phyloP scores from a whole-genome alignment of 2,888 invertebrate genomes.

The Bombylius discolor region DNA sequence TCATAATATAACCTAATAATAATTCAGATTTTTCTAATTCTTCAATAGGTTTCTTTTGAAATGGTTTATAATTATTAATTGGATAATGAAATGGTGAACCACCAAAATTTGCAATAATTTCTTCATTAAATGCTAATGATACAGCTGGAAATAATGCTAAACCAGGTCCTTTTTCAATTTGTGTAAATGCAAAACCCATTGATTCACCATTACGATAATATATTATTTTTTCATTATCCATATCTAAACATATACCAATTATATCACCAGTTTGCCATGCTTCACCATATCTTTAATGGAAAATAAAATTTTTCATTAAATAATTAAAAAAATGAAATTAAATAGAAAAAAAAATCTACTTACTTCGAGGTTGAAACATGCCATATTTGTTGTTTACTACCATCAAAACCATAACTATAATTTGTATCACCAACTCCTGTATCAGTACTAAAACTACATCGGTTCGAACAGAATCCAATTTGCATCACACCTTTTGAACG shows the following conservation, averaged over 20 bases:
- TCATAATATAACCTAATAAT: conserved; percentile 28
- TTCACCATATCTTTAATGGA: conserved; percentile 49
- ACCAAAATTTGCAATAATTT: conserved; percentile 68
- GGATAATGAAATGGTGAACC: conserved; percentile 53
- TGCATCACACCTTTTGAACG: conserved; percentile 81
- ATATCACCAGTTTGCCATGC: conserved; percentile 74
- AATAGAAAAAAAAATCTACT: conserved; percentile 3
- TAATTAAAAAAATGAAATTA: neutral
- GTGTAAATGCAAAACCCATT: conserved; percentile 59
- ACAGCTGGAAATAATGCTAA: conserved; percentile 70
- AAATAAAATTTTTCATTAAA: too few relatives aligned
- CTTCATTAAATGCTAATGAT: conserved; percentile 63
- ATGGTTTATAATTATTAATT: conserved; percentile 49
- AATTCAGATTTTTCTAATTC: conserved; percentile 26
- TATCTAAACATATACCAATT: conserved; percentile 60
- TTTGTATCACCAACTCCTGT: conserved; percentile 66
- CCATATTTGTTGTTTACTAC: conserved; percentile 36
- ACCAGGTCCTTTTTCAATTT: conserved; percentile 56
- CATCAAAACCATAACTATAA: conserved; percentile 58
- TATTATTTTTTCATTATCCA: conserved; percentile 55
- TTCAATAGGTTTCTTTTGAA: conserved; percentile 42
- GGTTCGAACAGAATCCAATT: conserved; percentile 66
- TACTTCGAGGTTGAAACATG: conserved; percentile 35
- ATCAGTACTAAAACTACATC: conserved; percentile 66
- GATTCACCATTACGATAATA: conserved; percentile 61